A percentile compares a stretch with the other conserved stretches of the same genome.
These are phyloP conservation scores for Pao palembangensis DNA, from an alignment of 2,113 vertebrate species.

Conservation along the genomic window DNA sequence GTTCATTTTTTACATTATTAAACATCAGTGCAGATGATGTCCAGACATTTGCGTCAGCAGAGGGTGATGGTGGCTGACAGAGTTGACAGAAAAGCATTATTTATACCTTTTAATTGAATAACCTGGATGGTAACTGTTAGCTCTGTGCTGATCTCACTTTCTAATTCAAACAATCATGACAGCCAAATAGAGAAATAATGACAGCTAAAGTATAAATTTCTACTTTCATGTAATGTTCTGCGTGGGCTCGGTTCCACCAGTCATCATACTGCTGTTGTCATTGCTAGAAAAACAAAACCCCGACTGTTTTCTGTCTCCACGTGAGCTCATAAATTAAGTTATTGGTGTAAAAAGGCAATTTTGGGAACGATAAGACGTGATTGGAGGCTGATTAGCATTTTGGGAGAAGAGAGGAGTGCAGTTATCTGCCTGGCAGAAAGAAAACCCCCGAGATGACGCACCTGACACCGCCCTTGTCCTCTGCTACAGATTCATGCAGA, in stretches of 20 bases:
- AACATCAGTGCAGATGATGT: too few relatives aligned
- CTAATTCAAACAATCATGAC: too few relatives aligned
- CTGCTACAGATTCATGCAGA: not conserved
- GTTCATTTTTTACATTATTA: not conserved
- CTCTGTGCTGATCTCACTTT: too few relatives aligned
- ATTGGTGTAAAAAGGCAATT: not conserved
- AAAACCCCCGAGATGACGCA: not conserved
- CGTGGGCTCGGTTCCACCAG: not conserved
- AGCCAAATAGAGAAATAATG: too few relatives aligned
- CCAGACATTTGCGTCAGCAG: too few relatives aligned
- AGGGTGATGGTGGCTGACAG: too few relatives aligned
- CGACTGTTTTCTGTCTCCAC: constrained; percentile 6
- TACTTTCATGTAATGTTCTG: not conserved
- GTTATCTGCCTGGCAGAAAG: constrained; percentile 12
- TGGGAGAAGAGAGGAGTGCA: constrained; percentile 21
- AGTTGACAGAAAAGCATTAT: too few relatives aligned
- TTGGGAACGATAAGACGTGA: not conserved
- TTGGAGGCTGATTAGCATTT: constrained; percentile 9
- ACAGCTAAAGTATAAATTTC: too few relatives aligned
- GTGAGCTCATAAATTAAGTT: not conserved
- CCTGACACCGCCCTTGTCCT: not conserved
- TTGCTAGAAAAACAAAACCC: constrained; percentile 6
- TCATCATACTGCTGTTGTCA: not conserved
- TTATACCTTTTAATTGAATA: too few relatives aligned
- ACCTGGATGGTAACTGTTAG: too few relatives aligned